These are phyloP conservation scores for Dynastes maya DNA, from an alignment of 2,888 invertebrate genomes.

Conservation along the genomic window DNA sequence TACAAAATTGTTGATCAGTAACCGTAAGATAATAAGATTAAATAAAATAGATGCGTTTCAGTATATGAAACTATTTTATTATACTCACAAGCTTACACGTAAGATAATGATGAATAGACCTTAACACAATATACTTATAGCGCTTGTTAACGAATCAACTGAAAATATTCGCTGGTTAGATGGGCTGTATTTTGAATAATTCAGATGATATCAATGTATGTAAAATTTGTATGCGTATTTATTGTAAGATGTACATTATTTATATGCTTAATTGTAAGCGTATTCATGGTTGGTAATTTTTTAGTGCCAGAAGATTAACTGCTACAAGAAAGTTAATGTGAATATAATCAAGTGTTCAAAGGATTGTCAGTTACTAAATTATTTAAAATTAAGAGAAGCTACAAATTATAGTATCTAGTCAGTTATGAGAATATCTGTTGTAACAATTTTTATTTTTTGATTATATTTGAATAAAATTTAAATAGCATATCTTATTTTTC, in stretches of 20 bases:
- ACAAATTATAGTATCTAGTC: constrained; percentile 2
- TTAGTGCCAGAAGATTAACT: too few relatives aligned
- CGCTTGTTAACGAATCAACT: too few relatives aligned
- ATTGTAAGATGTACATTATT: neutral
- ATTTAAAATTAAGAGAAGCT: too few relatives aligned
- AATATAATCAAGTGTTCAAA: too few relatives aligned
- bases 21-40: constrained; percentile 15
- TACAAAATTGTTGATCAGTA: neutral
- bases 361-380: too few relatives aligned
- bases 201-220: neutral
- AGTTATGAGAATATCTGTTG: neutral
- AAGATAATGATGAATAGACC: too few relatives aligned
- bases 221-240: neutral
- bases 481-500: constrained; percentile 3
- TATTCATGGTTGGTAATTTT: too few relatives aligned
- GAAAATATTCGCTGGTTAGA: too few relatives aligned
- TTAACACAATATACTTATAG: too few relatives aligned
- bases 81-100: neutral
- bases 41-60: constrained; percentile 16
- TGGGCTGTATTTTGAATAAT: too few relatives aligned
- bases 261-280: neutral
- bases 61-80: constrained; percentile 20
- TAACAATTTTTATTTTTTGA: neutral
- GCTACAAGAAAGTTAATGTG: too few relatives aligned
- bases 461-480: constrained; percentile 7